These are phyloP conservation scores for Stegodyphus mimosarum DNA, from an alignment of 1,140 invertebrate species.

Conservation along the genomic window DNA sequence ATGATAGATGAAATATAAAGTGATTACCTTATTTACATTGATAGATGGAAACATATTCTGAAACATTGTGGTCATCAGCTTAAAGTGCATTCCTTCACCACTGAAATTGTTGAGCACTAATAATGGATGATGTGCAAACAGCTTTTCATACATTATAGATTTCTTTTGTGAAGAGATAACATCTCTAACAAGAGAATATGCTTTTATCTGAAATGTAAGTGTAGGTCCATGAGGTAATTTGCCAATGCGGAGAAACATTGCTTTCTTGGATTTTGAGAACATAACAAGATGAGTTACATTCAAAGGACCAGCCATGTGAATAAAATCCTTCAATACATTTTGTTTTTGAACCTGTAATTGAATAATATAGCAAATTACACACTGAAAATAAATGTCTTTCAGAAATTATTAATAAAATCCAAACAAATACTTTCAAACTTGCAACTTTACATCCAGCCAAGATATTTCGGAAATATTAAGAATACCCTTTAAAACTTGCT, in stretches of 20 bases:
- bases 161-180: constrained; percentile 85
- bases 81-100: constrained; percentile 86
- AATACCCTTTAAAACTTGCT: no score
- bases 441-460: no score
- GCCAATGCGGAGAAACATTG: constrained; percentile 70
- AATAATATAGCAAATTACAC: no score
- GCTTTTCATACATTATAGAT: constrained; percentile 74
- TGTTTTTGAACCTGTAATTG: constrained; percentile 68
- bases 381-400: no score
- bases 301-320: constrained; percentile 71
- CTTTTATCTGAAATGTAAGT: constrained; percentile 84
- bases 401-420: no score
- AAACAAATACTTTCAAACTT: no score
- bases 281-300: constrained; percentile 73
- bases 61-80: constrained; percentile 93
- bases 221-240: constrained; percentile 73
- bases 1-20: not conserved
- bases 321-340: constrained; percentile 74
- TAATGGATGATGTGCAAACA: constrained; percentile 85
- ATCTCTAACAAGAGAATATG: constrained; percentile 86
- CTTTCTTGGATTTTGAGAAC: constrained; percentile 71
- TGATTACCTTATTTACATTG: constrained; percentile 83
- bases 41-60: constrained; percentile 99
- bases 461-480: no score
- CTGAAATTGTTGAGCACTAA: constrained; percentile 95